Evolutionary conservation across 2,113 vertebrate species (phyloP).

Genomic region (Lamprologus lemairii): DNA sequence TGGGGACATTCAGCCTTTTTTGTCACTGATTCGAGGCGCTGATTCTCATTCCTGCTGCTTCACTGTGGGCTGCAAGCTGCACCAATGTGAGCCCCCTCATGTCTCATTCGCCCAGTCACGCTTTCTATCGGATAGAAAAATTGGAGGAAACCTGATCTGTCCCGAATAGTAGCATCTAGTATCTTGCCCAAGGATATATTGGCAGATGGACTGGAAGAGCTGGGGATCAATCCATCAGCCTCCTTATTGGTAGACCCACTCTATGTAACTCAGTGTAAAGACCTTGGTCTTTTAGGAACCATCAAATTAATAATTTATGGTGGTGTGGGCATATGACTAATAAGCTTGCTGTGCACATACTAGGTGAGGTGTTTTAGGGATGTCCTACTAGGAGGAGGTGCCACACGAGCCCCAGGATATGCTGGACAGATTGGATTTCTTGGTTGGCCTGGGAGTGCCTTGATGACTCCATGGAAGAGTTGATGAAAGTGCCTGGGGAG

Average conservation of each 20-base stretch:
- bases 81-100: neutral
- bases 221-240: neutral
- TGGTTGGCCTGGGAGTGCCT: neutral
- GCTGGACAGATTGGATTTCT: neutral
- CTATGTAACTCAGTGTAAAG: neutral
- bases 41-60: neutral
- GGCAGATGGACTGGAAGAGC: neutral
- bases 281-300: neutral
- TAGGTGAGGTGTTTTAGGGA: neutral
- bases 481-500: neutral
- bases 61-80: neutral
- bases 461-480: neutral
- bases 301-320: neutral
- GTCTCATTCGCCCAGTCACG: neutral
- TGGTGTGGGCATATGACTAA: neutral
- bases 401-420: neutral
- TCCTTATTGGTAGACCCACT: neutral
- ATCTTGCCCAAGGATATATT: neutral
- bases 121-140: neutral
- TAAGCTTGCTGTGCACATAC: neutral
- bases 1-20: neutral
- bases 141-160: neutral
- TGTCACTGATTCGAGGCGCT: neutral
- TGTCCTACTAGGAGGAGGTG: neutral
- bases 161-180: neutral